Evolutionary conservation across 2,888 invertebrate species (phyloP), one percentile per base, ranked within the genome.

Genomic region (Torymus texanus): DNA sequence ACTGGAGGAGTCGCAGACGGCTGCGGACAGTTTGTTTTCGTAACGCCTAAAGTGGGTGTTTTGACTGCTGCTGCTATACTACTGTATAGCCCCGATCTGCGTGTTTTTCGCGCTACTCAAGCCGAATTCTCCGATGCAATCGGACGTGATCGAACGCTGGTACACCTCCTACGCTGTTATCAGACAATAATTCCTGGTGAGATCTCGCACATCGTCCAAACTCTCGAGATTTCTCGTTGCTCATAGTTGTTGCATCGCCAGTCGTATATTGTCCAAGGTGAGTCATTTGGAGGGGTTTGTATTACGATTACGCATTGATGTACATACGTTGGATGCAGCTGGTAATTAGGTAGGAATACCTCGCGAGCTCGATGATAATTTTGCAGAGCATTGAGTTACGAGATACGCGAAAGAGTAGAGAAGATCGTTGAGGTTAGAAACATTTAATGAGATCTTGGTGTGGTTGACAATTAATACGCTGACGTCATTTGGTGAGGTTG

Each of bases 201-300:
- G 4, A 29, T 29, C 29, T 3, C 29, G 29, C 29, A 29, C 29
- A 29, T 29, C 29, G 29, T 5, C 4, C 3, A 0, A 29, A 29
- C 29, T 29, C 29, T 29, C 29, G 29, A 29, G 29, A 29, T 29
- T 29, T 5, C 29, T 29, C 29, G 29, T 29, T 3, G 29, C 29
- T 2, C 53, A 18, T 24, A 70, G 41, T 61, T 65, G 29, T 63
- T 70, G 41, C 63, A 65, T 21, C 41, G 51, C 58, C 63, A 58
- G 18, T 74, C 12, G 21, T n/a, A 63, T 65, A 29, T 75, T 75
- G 63, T 70, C 62, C 62, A 68, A 80, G 80, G 80, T 80, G 67
- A 80, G 76, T 76, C 63, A 68, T 24, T 72, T 72, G 55, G 29
- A 4, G 29, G 29, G 29, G 29, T 5, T 29, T 29, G 3, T 29